Base-by-base conservation (phyloP, 2,888 invertebrate species). In the Polydrusus tereticollis region DNA sequence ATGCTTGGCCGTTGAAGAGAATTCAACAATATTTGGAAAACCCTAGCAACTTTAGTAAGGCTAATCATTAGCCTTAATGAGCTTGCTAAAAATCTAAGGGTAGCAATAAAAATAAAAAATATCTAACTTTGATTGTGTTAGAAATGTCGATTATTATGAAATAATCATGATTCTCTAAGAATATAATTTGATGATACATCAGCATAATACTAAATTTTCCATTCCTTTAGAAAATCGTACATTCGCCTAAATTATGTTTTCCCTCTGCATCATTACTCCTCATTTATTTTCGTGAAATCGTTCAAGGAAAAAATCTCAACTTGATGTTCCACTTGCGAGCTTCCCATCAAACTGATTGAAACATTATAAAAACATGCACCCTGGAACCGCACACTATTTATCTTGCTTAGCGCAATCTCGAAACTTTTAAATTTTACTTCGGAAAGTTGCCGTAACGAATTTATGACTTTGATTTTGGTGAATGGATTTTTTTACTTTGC, bases 291-390 rank as follows among this genome's bases (percentile, higher is more conserved):
- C 72, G 43, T 36, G 69, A 76, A 75, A 77, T 69, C 76, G 75
- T 77, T 78, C 69, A 60, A 72, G 76, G 76, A 76, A 77, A 77
- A 78, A 78, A 78, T 78, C 78, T 77, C 71, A 75, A 78, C 76
- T 65, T 71, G 75, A 74, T 69, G 69, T 60, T 69, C 74, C 75
- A 77, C 71, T 76, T 73, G 76, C 73, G 68, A 70, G 75, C 72
- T 78, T 76, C 75, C 78, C 78, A 78, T 78, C 78, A 78, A 77
- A 78, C 78, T 78, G 78, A 78, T 78, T 78, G 78, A 74, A 77
- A 78, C 77, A 78, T 78, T 78, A 78, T 77, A 78, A 78, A 78
- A 77, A 78, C 78, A 78, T 78, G 78, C 72, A 71, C 69, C 47
- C 58, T 43, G 16, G 6, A 52, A 62, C 63, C 45, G 60, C 69